Evolutionary conservation across 2,797 vertebrate genomes (phyloP).

Genomic region (Cuculus canorus): DNA sequence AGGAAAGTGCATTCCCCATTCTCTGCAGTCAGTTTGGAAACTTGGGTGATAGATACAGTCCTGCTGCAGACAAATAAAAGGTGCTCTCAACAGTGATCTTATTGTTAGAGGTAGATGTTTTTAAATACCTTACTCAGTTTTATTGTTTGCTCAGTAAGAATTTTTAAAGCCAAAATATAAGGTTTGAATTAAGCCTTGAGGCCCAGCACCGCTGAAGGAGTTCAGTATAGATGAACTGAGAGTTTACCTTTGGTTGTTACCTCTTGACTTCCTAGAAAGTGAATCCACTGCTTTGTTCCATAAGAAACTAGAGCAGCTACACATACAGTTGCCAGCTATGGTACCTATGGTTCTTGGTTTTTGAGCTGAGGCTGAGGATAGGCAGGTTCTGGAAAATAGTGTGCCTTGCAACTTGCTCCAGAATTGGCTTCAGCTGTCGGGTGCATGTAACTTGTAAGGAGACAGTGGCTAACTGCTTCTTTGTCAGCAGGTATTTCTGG

Average conservation of each 20-base stretch:
- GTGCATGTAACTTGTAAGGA: neutral
- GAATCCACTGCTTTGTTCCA: neutral
- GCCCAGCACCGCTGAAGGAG: neutral
- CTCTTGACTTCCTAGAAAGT: neutral
- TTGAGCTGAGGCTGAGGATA: neutral
- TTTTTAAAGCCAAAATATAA: neutral
- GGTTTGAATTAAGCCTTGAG: neutral
- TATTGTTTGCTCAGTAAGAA: neutral
- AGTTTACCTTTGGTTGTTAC: neutral
- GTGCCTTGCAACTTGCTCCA: neutral
- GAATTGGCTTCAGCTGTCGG: neutral
- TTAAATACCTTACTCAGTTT: neutral
- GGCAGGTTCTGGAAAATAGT: neutral
- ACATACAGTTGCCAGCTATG: neutral
- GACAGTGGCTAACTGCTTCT: neutral
- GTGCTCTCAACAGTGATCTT: neutral
- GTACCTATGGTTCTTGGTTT: neutral
- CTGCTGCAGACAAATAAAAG: neutral
- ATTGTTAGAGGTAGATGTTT: neutral
- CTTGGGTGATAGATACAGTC: neutral
- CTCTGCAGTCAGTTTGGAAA: neutral
- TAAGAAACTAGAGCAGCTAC: neutral
- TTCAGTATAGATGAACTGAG: neutral
- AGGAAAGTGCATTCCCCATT: neutral
- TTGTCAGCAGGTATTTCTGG: neutral